Evolutionary conservation across 2,113 vertebrate genomes (phyloP).

Genomic region (Ammodramus savannarum): DNA sequence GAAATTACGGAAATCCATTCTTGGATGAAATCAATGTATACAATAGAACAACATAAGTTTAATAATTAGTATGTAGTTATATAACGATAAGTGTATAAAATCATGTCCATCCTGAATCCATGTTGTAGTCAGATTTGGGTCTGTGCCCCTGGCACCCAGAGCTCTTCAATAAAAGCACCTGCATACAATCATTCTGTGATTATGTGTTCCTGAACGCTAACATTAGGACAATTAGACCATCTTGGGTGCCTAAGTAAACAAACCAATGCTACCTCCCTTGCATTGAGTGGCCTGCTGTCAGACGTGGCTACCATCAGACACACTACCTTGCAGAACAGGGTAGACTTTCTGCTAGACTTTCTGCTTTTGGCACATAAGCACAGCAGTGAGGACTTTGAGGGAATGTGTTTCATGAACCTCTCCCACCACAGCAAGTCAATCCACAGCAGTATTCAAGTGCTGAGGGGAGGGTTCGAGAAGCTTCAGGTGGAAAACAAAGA

Average conservation of each 20-base stretch:
- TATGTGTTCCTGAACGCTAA: too few species aligned
- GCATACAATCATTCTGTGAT: too few species aligned
- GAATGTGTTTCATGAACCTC: background rate
- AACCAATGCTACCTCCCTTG: background rate
- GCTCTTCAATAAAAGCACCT: too few species aligned
- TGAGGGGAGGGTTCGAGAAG: background rate
- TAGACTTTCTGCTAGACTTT: background rate
- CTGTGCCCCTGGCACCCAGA: too few species aligned
- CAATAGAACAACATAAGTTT: too few species aligned
- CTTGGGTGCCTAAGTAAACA: background rate
- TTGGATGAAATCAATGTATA: too few species aligned
- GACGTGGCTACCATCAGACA: background rate
- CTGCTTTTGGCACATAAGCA: background rate
- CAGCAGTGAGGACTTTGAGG: background rate
- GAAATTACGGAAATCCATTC: too few species aligned
- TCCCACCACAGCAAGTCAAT: background rate
- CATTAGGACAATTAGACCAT: background rate
- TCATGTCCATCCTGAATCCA: too few species aligned
- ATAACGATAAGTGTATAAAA: too few species aligned
- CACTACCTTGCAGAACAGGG: background rate
- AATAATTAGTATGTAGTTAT: too few species aligned
- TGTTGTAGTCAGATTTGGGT: too few species aligned
- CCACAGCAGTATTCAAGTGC: background rate
- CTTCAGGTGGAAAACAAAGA: background rate
- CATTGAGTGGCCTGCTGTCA: background rate